Evolutionary conservation across 2,888 invertebrate genomes (phyloP), one percentile per base, ranked within the genome.

Genomic region (Protophormia terraenovae): DNA sequence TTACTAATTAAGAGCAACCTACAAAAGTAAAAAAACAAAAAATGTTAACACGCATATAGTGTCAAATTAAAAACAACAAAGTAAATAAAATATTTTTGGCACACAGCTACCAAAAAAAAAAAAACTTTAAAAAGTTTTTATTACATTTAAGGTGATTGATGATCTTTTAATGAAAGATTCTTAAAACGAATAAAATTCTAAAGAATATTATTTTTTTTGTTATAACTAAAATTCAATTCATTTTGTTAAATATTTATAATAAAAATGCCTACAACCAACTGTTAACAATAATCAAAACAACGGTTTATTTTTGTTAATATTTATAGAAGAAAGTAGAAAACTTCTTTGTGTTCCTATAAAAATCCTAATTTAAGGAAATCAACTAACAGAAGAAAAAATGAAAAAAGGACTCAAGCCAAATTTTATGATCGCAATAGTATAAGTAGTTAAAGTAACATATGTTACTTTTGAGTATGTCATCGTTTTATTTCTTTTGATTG

Each of bases 391-490:
- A 1, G 2, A 60, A 19, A 71, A 80, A 35, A 10, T 3, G 2
- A 60, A 19, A 71, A 80, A 82, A 87, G 87, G 87, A 86, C 87
- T 88, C 86, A 86, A 88, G 88, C 87, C 89, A 89, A 88, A 83
- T 41, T 69, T 45, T 16, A 47, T 60, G 47, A 29, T 67, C 22
- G 8, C 19, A 62, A 24, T 16, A 47, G n/a, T 32, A 47, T 22
- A 22, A 4, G 45, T 41, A 62, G 14, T 3, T 35, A 2, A 88
- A 89, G 86, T 88, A 91, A 90, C 91, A 91, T 90, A 91, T 91
- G 91, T 89, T 90, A 83, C 82, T 55, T 69, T 69, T 16, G 81
- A 77, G 81, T 84, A 72, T 85, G 84, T 85, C 85, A 85, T 82
- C 82, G 73, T 82, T 81, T 35, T 76, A 27, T 71, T 58, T 69